These are phyloP conservation scores for Dolichomitus sp. DNA, from an alignment of 2,888 invertebrate species.

Conservation along the genomic window DNA sequence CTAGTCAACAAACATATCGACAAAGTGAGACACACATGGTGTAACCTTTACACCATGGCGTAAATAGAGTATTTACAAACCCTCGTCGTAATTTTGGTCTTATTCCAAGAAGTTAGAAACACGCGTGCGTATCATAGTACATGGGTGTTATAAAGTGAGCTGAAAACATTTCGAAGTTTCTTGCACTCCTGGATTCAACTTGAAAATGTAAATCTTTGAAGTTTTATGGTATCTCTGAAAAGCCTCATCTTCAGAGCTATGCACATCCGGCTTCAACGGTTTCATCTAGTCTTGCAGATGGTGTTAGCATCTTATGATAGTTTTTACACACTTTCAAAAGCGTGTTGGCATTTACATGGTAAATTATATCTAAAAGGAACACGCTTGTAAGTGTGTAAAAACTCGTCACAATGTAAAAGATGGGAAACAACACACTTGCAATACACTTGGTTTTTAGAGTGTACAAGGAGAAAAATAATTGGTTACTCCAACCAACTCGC, in stretches of 20 bases:
- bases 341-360: no score
- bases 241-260: neutral
- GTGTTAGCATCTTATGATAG: neutral
- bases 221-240: neutral
- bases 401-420: no score
- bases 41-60: no score
- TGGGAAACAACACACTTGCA: no score
- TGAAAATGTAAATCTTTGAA: neutral
- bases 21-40: neutral
- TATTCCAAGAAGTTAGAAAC: neutral
- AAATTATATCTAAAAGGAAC: no score
- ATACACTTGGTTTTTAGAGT: no score
- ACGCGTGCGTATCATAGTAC: neutral
- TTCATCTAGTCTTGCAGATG: neutral
- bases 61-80: no score
- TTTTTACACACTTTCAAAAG: no score
- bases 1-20: neutral
- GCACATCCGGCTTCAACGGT: neutral
- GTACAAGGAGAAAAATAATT: no score
- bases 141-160: neutral
- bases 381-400: no score
- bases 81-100: neutral
- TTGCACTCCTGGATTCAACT: neutral
- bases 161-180: neutral
- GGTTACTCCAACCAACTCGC: no score